Evolutionary conservation across 2,888 invertebrate species (phyloP).

Genomic region (Ormyrus nitidulus): DNA sequence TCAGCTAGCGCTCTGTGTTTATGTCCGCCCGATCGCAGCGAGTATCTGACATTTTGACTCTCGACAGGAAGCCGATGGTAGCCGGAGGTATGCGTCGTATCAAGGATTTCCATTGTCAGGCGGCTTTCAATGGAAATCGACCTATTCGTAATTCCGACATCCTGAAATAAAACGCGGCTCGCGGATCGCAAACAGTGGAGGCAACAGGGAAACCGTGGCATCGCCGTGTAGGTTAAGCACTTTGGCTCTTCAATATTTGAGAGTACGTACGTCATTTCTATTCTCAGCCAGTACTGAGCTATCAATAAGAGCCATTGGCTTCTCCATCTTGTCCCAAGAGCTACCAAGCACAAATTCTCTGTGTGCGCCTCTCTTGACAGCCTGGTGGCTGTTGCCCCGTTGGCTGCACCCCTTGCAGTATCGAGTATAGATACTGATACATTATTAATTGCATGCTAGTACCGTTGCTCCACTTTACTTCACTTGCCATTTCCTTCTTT

Average conservation of each 20-base stretch:
- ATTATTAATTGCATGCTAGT: constrained; percentile 45
- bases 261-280: constrained; percentile 29
- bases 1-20: background rate
- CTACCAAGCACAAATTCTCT: constrained; percentile 3
- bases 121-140: constrained; percentile 5
- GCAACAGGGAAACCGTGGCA: constrained; percentile 6
- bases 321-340: background rate
- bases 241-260: constrained; percentile 40
- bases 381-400: background rate
- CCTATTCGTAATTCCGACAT: constrained; percentile 7
- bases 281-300: constrained; percentile 13
- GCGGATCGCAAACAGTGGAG: background rate
- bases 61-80: background rate
- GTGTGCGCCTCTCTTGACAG: background rate
- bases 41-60: background rate
- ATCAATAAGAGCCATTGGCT: constrained; percentile 10
- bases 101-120: constrained; percentile 19
- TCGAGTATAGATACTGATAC: constrained; percentile 39
- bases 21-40: background rate
- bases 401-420: background rate
- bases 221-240: constrained; percentile 37
- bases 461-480: constrained; percentile 36
- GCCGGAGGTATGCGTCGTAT: constrained; percentile 2
- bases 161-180: constrained; percentile 28
- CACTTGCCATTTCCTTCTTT: constrained; percentile 15